Base-by-base conservation (phyloP, 2,113 vertebrate species). In the Bubalus kerabau region DNA sequence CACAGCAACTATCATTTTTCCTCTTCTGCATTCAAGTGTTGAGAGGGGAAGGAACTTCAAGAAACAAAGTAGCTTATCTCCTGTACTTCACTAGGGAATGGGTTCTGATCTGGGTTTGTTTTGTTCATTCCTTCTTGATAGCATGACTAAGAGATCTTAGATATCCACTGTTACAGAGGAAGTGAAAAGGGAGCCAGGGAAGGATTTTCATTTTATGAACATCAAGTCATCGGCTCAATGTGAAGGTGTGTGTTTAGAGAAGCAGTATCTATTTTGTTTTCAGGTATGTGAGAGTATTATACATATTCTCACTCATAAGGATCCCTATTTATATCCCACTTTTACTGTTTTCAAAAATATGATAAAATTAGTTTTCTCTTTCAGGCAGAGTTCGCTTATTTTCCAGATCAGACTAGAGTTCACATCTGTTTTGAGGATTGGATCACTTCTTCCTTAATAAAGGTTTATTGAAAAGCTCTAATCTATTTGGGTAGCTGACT, bases 381-480 rank as follows among this genome's bases (percentile, higher is more conserved):
- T 40, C 59, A 24, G 5, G 82, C n/a, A 83, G 50, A 48, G 26
- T 57, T 36, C 71, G 57, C 10, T 94, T 80, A 32, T 90, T 74
- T 83, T 97, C 24, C 40, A 76, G n/a, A 46, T 78, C 59, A 94
- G 26, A 30, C 43, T 48, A 50, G 7, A n/a, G 8, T 88, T 86
- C 67, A 67, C 15, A 5, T 32, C 81, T 26, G 15, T 56, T 91
- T 93, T 76, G 52, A 40, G 40, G 43, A 76, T 94, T 91, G 87
- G 43, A 91, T 93, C 62, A 64, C 87, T 56, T 95, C 26, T 94
- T 93, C 26, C 71, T 83, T 96, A 78, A 46, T 81, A 96, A 86
- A 40, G 10, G 6, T 56, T 91, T 89, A 93, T 87, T 97, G 91
- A 97, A 97, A 95, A 91, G 50, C 67, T 76, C 62, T 94, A 74